A percentile compares a stretch with the other conserved stretches of the same genome.
phyloP scores from a whole-genome alignment of 2,888 invertebrate species.

The Dascillus cervinus region DNA sequence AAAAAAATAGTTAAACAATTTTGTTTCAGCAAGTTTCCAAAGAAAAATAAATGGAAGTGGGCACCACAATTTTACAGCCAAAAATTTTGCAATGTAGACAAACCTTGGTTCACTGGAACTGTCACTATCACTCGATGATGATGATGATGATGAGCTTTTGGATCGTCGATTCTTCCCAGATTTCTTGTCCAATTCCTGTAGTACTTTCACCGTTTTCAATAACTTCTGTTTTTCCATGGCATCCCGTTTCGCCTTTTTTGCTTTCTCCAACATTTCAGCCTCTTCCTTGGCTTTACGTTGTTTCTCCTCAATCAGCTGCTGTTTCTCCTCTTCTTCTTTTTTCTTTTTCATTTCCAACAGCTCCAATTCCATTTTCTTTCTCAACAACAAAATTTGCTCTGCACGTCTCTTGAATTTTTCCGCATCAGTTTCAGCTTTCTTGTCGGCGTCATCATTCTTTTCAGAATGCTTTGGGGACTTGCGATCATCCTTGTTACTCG shows the following conservation, averaged over 20 bases:
- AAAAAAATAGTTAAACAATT: no score
- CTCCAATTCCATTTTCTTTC: conserved; percentile 54
- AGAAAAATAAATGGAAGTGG: no score
- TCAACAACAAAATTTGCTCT: conserved; percentile 46
- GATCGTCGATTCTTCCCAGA: conserved; percentile 16
- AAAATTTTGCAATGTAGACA: no score
- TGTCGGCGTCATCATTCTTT: conserved; percentile 16
- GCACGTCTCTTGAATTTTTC: conserved; percentile 37
- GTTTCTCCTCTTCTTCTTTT: conserved; percentile 42
- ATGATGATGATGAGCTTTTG: conserved; percentile 20
- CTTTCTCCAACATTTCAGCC: conserved; percentile 41
- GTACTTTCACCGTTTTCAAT: conserved; percentile 38
- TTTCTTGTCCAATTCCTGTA: conserved; percentile 36
- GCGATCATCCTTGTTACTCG: conserved; percentile 12
- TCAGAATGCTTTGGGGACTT: conserved; percentile 5
- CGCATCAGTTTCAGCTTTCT: conserved; percentile 29
- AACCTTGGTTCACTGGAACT: conserved; percentile 24
- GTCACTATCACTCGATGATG: conserved; percentile 25
- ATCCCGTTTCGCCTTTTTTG: conserved; percentile 39
- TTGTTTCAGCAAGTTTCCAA: no score
- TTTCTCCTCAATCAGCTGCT: conserved; percentile 34
- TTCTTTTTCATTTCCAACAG: conserved; percentile 50
- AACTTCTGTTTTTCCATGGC: conserved; percentile 41
- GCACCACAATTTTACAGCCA: no score
- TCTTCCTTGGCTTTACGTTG: conserved; percentile 42